Percentiles rank a stretch among this genome's conserved stretches.
Conservation (phyloP, 1,140 invertebrate species). For the Daktulosphaira vitifoliae region DNA sequence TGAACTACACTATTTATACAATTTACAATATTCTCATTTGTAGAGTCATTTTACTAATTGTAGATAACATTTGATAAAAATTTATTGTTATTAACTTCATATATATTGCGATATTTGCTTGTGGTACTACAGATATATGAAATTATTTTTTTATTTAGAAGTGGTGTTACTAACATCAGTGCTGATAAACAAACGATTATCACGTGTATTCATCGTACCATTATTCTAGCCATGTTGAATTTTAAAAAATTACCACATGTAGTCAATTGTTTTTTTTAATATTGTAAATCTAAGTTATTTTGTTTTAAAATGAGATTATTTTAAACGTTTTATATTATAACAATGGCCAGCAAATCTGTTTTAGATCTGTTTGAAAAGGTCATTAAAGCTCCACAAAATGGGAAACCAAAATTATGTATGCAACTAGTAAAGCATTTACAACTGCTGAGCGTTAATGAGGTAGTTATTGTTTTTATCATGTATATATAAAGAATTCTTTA, state of each 20-base stretch:
- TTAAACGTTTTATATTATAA: not conserved
- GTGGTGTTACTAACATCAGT: conserved; percentile 4
- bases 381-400: conserved; percentile 2
- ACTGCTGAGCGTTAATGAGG: not conserved
- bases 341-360: conserved; percentile 23
- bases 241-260: conserved; percentile 11
- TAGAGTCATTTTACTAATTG: too few relatives aligned
- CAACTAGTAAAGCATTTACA: conserved; percentile 29
- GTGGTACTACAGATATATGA: too few relatives aligned
- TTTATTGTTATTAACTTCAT: too few relatives aligned
- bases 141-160: too few relatives aligned
- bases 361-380: conserved; percentile 16
- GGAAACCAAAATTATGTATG: conserved; percentile 24
- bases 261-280: not conserved
- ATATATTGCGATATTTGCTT: too few relatives aligned
- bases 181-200: conserved; percentile 31
- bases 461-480: not conserved
- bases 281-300: not conserved
- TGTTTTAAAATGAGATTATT: conserved; percentile 4
- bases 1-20: too few relatives aligned
- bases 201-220: conserved; percentile 22
- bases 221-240: not conserved
- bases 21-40: too few relatives aligned
- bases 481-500: too few relatives aligned
- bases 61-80: too few relatives aligned